A percentile compares a stretch with the other conserved stretches of the same genome.
These are phyloP conservation scores for Oligia strigilis DNA, from an alignment of 2,888 invertebrate species.

Conservation along the genomic window DNA sequence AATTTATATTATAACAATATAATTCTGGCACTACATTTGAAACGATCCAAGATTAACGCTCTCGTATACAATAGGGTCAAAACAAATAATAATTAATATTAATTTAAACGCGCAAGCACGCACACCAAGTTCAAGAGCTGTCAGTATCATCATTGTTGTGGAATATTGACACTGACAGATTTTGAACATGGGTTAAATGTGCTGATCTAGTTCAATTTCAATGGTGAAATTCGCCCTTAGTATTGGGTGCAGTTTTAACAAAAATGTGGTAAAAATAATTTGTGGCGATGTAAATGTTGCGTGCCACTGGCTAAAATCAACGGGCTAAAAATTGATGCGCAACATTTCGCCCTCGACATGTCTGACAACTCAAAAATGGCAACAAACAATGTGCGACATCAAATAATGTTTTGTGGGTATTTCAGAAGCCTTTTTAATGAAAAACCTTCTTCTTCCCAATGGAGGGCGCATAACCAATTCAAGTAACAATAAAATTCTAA, in stretches of 20 bases:
- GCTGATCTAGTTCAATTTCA: background rate
- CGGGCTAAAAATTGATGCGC: background rate
- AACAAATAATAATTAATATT: background rate
- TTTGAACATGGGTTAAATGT: background rate
- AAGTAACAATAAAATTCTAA: slow-evolving; percentile 7
- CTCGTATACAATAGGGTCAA: background rate
- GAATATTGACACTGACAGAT: background rate
- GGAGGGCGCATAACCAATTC: background rate
- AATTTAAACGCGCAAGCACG: background rate
- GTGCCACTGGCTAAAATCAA: background rate
- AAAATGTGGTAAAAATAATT: background rate
- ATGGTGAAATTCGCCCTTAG: background rate
- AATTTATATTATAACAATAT: background rate
- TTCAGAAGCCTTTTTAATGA: background rate
- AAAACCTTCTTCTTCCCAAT: background rate
- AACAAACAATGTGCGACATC: no score
- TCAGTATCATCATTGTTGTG: no score
- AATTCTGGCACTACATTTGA: background rate
- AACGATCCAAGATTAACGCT: background rate
- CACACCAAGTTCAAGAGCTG: background rate
- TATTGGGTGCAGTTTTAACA: background rate
- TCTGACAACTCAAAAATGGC: background rate
- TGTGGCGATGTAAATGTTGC: background rate
- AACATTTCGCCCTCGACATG: background rate
- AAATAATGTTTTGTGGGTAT: background rate